Evolutionary conservation across 2,113 vertebrate genomes (phyloP).

Genomic region (Microtus montanus): DNA sequence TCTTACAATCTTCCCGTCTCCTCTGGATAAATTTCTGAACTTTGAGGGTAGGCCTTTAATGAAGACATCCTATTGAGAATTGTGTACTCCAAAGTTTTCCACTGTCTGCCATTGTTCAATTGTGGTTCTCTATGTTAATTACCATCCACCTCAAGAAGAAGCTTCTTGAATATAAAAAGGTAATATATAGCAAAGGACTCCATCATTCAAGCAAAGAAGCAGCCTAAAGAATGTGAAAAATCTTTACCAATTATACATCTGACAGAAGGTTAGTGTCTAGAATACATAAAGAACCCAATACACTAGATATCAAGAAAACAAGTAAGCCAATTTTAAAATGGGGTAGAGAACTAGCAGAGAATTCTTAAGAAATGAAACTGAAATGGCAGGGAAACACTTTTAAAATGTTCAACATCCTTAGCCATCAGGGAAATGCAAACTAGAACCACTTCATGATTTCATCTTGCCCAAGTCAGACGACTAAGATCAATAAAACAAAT

Average conservation of each 20-base stretch:
- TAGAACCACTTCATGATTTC: no score
- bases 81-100: neutral
- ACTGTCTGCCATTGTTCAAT: neutral
- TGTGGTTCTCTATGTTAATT: neutral
- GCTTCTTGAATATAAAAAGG: neutral
- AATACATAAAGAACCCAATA: neutral
- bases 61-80: neutral
- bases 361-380: neutral
- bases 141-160: neutral
- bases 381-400: neutral
- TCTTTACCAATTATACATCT: neutral
- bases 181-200: neutral
- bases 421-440: no score
- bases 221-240: neutral
- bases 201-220: neutral
- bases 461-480: no score
- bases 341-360: neutral
- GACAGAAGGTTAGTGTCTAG: neutral
- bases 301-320: neutral
- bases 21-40: neutral
- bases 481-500: no score
- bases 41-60: neutral
- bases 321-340: neutral
- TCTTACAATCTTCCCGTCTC: neutral
- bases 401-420: no score